Conservation (phyloP, 2,797 vertebrate species). For the Hapalemur alaotrensis region DNA sequence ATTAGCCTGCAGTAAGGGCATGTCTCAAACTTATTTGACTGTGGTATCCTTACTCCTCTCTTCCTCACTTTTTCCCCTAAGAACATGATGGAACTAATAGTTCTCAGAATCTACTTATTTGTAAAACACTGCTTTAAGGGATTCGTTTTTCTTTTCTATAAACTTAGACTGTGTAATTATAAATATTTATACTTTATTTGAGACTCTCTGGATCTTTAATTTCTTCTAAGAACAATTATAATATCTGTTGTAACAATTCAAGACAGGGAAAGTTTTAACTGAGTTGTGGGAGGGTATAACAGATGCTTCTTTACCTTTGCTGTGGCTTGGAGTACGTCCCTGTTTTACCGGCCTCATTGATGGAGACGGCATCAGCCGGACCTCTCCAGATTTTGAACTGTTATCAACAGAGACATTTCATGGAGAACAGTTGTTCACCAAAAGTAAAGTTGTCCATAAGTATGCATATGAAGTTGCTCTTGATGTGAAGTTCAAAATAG, state of each 20-base stretch:
- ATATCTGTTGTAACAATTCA: conserved; percentile 6
- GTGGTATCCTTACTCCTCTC: neutral
- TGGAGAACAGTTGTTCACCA: neutral
- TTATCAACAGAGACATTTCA: neutral
- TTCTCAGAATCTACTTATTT: neutral
- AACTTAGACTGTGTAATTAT: neutral
- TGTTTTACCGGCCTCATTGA: neutral
- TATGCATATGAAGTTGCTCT: neutral
- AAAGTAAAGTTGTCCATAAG: neutral
- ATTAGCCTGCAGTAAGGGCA: neutral
- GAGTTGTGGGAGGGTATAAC: neutral
- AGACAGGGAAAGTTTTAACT: neutral
- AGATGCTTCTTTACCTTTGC: neutral
- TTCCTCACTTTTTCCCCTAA: neutral
- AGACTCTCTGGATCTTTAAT: neutral
- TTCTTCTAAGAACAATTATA: neutral
- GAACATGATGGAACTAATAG: neutral
- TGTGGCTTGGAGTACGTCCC: neutral
- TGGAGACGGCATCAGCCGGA: neutral
- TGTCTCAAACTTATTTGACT: neutral
- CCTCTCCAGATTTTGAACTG: neutral
- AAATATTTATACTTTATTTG: conserved; percentile 7
- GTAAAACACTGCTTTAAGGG: neutral
- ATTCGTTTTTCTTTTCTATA: neutral
- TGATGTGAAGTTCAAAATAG: neutral